These are phyloP conservation scores for Hipposideros armiger DNA, from an alignment of 2,113 vertebrate species.

Conservation along the genomic window DNA sequence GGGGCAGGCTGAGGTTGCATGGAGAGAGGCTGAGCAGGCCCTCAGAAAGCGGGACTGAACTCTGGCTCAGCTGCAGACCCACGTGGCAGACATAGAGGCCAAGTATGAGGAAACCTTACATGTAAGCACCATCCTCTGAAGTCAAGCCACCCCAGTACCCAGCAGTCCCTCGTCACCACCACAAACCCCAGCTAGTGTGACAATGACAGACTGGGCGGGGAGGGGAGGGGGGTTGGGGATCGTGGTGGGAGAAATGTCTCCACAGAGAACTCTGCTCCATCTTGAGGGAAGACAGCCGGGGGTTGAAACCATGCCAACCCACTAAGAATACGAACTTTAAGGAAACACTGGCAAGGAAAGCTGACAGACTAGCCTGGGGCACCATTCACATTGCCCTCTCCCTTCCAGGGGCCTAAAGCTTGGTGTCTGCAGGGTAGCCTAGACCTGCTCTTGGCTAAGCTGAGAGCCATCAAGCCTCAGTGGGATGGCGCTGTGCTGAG, in stretches of 20 bases:
- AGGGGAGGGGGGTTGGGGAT: too few species aligned
- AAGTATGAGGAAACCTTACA: conserved; percentile 88
- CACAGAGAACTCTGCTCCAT: background rate
- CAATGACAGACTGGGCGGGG: background rate
- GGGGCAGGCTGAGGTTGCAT: conserved; percentile 74
- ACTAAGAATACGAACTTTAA: background rate
- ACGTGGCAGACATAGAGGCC: conserved; percentile 86
- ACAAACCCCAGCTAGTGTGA: background rate
- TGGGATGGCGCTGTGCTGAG: conserved; percentile 78
- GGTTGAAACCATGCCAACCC: background rate
- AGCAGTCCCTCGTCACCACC: background rate
- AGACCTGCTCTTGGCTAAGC: conserved; percentile 85
- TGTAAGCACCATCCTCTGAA: conserved; percentile 77
- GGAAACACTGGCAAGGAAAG: background rate
- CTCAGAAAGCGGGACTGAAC: conserved; percentile 83
- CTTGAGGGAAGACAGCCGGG: background rate
- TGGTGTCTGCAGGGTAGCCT: conserved; percentile 84
- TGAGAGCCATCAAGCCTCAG: conserved; percentile 74
- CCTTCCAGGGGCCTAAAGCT: background rate
- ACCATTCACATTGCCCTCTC: background rate
- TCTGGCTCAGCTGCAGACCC: conserved; percentile 85
- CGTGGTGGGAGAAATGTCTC: background rate
- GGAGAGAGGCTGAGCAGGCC: conserved; percentile 64
- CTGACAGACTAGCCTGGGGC: background rate
- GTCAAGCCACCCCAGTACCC: background rate